Evolutionary conservation across 2,113 vertebrate genomes (phyloP).

Genomic region (Eptatretus burgeri): DNA sequence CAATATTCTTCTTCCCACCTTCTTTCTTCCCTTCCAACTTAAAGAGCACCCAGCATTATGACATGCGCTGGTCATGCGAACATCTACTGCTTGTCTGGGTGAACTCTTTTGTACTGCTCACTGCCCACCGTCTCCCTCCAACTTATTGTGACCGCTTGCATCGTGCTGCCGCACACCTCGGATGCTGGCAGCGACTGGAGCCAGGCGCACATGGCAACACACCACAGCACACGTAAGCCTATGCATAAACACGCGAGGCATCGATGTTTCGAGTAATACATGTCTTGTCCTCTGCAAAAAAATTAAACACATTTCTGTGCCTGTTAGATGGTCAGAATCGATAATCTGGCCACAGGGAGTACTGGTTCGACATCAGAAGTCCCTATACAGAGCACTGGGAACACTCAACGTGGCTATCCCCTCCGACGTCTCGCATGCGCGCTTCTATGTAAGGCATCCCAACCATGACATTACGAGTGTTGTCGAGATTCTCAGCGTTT

Average conservation of each 20-base stretch:
- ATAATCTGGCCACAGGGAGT: slow-evolving; percentile 95
- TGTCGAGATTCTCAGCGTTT: too few relatives aligned
- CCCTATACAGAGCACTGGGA: slow-evolving; percentile 73
- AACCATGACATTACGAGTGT: not conserved
- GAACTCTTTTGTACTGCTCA: slow-evolving; percentile 97
- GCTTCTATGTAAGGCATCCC: slow-evolving; percentile 72
- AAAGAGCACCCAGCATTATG: slow-evolving; percentile 94
- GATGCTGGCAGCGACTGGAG: slow-evolving; percentile 90
- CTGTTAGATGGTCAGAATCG: slow-evolving; percentile 42
- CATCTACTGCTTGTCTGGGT: slow-evolving; percentile 99
- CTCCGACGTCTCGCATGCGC: slow-evolving; percentile 74
- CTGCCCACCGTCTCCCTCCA: slow-evolving; percentile 69
- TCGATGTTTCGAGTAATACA: too few relatives aligned
- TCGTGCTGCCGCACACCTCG: slow-evolving; percentile 67
- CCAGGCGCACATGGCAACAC: slow-evolving; percentile 80
- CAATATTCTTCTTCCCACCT: too few relatives aligned
- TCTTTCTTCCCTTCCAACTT: too few relatives aligned
- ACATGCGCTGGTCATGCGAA: slow-evolving; percentile 99
- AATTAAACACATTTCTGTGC: too few relatives aligned
- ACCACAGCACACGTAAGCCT: slow-evolving; percentile 76
- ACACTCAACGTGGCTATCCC: slow-evolving; percentile 84
- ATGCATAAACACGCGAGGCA: too few relatives aligned
- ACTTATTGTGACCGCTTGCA: slow-evolving; percentile 86
- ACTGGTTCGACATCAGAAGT: slow-evolving; percentile 69
- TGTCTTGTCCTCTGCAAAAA: too few relatives aligned